phyloP scores from a whole-genome alignment of 1,140 invertebrate species.

The Sminthurides bifidus region DNA sequence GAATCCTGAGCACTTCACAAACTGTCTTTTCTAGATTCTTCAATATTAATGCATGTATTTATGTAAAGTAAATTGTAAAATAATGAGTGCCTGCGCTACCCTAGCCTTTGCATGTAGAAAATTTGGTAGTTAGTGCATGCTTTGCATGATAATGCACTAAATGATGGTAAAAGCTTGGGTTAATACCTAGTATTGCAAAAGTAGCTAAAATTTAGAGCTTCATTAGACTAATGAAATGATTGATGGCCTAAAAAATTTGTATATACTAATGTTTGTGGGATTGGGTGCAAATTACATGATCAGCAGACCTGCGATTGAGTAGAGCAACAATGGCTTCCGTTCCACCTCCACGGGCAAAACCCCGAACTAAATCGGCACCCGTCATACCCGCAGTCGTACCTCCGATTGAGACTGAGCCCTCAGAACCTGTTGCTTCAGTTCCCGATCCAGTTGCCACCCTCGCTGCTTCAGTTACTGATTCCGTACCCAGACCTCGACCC shows the following conservation, averaged over 20 bases:
- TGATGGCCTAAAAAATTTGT: not conserved
- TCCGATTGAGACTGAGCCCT: not conserved
- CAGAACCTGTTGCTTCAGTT: not conserved
- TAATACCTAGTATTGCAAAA: no score
- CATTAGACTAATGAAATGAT: no score
- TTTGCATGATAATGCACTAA: no score
- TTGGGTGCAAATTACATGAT: not conserved
- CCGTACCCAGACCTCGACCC: slow-evolving; percentile 22
- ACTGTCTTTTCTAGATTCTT: no score
- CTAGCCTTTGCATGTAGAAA: no score
- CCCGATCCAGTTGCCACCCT: not conserved
- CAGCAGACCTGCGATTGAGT: not conserved
- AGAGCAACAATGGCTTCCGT: not conserved
- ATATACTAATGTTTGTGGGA: not conserved
- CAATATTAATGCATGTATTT: no score
- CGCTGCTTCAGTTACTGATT: not conserved
- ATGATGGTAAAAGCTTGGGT: no score
- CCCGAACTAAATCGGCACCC: slow-evolving; percentile 12
- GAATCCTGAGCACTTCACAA: no score
- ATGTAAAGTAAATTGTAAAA: no score
- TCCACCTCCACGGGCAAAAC: slow-evolving; percentile 5
- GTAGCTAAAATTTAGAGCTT: no score
- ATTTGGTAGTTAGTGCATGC: no score
- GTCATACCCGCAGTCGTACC: not conserved
- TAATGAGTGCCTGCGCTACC: no score